phyloP scores from a whole-genome alignment of 2,797 vertebrate species.

The Pangasius krempfi region DNA sequence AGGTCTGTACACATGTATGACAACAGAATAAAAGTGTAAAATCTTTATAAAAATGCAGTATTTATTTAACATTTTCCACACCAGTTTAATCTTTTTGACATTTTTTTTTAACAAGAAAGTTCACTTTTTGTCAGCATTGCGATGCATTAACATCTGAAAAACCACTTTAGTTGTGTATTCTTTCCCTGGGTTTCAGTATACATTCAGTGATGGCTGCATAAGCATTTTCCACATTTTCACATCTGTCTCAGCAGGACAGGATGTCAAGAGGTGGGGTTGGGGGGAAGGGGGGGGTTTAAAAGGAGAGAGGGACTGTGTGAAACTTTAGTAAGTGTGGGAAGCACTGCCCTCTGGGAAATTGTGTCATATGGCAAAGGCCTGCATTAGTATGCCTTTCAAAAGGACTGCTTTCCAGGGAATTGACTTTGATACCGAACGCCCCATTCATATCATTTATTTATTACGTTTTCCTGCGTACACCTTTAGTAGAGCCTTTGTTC shows the following conservation, averaged over 20 bases:
- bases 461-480: background rate
- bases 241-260: slow-evolving; percentile 7
- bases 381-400: background rate
- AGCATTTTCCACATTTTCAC: slow-evolving; percentile 15
- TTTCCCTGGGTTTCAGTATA: background rate
- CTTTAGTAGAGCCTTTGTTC: slow-evolving; percentile 10
- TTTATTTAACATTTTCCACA: background rate
- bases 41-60: background rate
- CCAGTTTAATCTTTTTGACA: background rate
- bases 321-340: slow-evolving; percentile 42
- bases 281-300: background rate
- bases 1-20: background rate
- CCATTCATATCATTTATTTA: slow-evolving; percentile 7
- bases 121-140: background rate
- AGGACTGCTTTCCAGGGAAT: slow-evolving; percentile 4
- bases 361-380: slow-evolving; percentile 7
- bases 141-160: background rate
- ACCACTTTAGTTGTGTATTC: too few species aligned
- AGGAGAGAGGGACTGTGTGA: slow-evolving; percentile 8
- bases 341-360: slow-evolving; percentile 2
- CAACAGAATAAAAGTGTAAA: background rate
- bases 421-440: slow-evolving; percentile 1
- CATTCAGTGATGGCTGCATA: background rate
- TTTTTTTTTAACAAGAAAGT: background rate
- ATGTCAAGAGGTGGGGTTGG: background rate